Percentiles rank a stretch among this genome's conserved stretches.
Evolutionary conservation across 2,113 vertebrate genomes (phyloP).

Genomic region (Spea bombifrons): DNA sequence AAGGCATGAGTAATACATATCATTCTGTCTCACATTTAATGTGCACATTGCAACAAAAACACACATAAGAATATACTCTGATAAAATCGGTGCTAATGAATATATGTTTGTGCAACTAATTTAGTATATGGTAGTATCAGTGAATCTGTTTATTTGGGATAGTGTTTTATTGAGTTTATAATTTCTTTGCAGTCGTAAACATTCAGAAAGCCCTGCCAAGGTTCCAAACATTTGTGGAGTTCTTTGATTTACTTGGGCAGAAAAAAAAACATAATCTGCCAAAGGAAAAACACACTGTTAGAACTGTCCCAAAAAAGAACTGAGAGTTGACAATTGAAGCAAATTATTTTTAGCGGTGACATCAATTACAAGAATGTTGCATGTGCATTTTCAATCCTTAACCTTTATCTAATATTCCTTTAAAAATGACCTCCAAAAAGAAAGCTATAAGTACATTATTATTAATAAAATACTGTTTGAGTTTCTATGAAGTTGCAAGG

Average conservation of each 20-base stretch:
- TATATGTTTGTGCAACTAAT: not conserved
- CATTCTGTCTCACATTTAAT: not conserved
- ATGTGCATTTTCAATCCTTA: not conserved
- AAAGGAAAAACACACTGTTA: conserved; percentile 17
- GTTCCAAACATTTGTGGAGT: conserved; percentile 20
- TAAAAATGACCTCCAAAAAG: not conserved
- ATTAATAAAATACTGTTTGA: not conserved
- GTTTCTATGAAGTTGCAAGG: too few species aligned
- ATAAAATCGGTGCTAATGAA: not conserved
- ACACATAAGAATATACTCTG: not conserved
- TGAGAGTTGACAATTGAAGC: conserved; percentile 4
- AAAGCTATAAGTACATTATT: not conserved
- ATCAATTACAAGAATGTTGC: not conserved
- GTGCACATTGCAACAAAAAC: not conserved
- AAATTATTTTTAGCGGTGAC: conserved; percentile 16
- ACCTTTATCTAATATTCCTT: not conserved
- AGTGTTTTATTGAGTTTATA: conserved; percentile 4
- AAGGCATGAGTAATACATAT: conserved; percentile 22
- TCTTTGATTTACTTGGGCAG: conserved; percentile 28
- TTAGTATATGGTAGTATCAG: not conserved
- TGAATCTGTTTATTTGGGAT: not conserved
- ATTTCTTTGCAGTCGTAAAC: conserved; percentile 1
- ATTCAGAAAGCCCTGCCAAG: conserved; percentile 14
- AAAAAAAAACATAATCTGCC: conserved; percentile 13
- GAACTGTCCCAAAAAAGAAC: conserved; percentile 8